phyloP scores from a whole-genome alignment of 2,797 vertebrate species.

The Anguilla pacifica region DNA sequence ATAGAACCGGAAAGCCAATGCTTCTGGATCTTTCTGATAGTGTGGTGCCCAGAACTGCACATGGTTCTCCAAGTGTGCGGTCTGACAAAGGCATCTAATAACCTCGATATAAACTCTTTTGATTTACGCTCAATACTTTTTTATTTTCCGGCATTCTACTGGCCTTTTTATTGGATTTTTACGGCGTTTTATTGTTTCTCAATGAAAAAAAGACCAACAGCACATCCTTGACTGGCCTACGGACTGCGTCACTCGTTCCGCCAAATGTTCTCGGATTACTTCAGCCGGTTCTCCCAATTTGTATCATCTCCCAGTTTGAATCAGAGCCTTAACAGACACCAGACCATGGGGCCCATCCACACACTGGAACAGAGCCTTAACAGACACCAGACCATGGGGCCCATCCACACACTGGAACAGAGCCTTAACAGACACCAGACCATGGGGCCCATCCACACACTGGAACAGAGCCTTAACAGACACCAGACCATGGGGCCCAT shows the following conservation, averaged over 20 bases:
- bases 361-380: background rate
- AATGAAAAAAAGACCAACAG: background rate
- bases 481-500: background rate
- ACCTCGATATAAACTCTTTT: background rate
- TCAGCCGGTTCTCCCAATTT: too few species aligned
- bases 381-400: background rate
- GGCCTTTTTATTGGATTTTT: background rate
- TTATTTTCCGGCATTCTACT: background rate
- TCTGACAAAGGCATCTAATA: background rate
- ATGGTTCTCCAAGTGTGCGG: background rate
- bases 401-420: too few species aligned
- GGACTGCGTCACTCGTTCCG: background rate
- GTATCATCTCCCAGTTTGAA: too few species aligned
- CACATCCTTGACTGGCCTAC: background rate
- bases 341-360: background rate
- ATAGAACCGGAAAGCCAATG: background rate
- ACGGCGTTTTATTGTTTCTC: background rate
- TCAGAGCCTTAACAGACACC: background rate
- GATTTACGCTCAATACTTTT: background rate
- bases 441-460: background rate
- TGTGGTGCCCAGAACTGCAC: background rate
- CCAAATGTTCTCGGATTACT: too few species aligned
- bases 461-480: background rate
- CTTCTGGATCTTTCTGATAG: background rate
- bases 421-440: background rate